Base-by-base conservation (phyloP, 2,888 invertebrate genomes). In the Dryadula phaetusa region DNA sequence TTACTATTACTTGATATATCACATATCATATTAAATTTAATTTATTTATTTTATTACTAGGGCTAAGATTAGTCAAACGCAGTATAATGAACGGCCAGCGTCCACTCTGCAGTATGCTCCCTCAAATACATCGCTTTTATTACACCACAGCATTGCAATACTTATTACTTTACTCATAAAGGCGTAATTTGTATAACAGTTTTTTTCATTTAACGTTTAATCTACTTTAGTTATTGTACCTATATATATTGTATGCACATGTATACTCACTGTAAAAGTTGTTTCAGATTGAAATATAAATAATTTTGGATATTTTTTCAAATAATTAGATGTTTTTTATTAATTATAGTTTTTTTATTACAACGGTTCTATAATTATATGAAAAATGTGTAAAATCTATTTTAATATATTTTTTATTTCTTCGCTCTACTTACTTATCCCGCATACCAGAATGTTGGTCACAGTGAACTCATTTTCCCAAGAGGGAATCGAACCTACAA, bases 61-160 rank as follows among this genome's bases (percentile, higher is more conserved):
- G 8, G 40, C 62, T 66, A 74, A 72, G 62, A 70, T 25, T 4
- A 18, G 20, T 46, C 37, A n/a, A 42, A 58, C 66, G 53, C 65
- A 44, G 61, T 74, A 74, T 64, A 72, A 60, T 69, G 63, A 72
- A 72, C 69, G 71, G 70, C 70, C 71, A 70, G 60, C 62, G 73
- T 73, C 73, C 74, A 74, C 72, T 73, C 69, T 69, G 60, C 69
- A 67, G 70, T 69, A 72, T 52, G 53, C 63, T 28, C 67, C 25
- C 54, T 52, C 63, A 58, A 64, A 58, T 64, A 52, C 62, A 56
- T 64, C 46, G 34, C 62, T 40, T 44, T 49, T 37, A 65, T 54
- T 16, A 34, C 2, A 28, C 7, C 54, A 64, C 8, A 56, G 62
- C 2, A 71, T 47, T 67, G 25, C 20, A 42, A n/a, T 16, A 61